phyloP scores from a whole-genome alignment of 1,140 invertebrate genomes.

The Gonioctena quinquepunctata region DNA sequence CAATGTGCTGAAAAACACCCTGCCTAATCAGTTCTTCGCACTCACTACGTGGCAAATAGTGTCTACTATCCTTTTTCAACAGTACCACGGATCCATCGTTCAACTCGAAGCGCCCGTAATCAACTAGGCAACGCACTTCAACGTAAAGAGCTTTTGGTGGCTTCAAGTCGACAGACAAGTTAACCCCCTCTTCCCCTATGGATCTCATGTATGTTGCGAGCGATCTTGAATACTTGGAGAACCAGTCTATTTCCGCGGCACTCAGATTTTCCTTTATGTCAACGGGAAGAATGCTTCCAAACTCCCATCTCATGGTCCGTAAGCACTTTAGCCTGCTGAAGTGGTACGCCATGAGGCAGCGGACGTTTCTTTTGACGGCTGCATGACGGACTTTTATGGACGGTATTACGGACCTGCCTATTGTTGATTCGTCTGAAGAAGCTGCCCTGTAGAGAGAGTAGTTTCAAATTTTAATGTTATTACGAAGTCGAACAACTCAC shows the following conservation, averaged over 20 bases:
- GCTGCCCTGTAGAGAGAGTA: conserved; percentile 50
- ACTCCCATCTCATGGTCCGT: conserved; percentile 86
- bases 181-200: conserved; percentile 79
- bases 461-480: conserved; percentile 34
- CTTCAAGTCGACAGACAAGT: conserved; percentile 85
- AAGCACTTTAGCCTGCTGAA: conserved; percentile 83
- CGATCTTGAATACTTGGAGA: conserved; percentile 83
- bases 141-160: conserved; percentile 92
- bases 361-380: conserved; percentile 84
- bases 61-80: conserved; percentile 90
- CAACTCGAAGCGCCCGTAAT: conserved; percentile 93
- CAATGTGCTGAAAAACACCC: conserved; percentile 85
- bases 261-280: conserved; percentile 83
- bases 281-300: conserved; percentile 85
- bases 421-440: conserved; percentile 57
- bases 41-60: conserved; percentile 84
- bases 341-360: conserved; percentile 87
- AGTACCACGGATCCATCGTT: conserved; percentile 88
- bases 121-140: conserved; percentile 85
- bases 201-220: conserved; percentile 86
- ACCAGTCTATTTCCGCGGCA: conserved; percentile 84
- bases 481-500: conserved; percentile 58
- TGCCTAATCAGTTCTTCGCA: conserved; percentile 91
- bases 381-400: conserved; percentile 81
- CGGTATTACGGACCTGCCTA: conserved; percentile 59